Evolutionary conservation across 1,140 invertebrate genomes (phyloP), one percentile per base, ranked within the genome.

Genomic region (Anoplolepis gracilipes): DNA sequence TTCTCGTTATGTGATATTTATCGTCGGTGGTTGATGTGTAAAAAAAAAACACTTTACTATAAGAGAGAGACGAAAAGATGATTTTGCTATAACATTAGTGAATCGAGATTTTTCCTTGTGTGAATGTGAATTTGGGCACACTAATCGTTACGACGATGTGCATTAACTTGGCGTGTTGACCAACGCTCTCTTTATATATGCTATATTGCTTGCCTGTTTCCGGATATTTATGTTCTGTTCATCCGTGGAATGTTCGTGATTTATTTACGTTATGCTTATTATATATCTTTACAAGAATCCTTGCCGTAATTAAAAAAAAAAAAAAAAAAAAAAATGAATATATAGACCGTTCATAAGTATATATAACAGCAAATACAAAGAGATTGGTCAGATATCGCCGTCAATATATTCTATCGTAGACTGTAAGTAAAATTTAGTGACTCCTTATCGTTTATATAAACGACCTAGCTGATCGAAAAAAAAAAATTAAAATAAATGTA

Each of bases 21-120:
- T 91, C 90, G 90, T 91, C 90, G 90, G 90, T 91, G 90, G 90
- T 91, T 88, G 85, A 90, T 88, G 85, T 87, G 85, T 81, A 49
- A 49, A 88, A 33, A n/a, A 33, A 88, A 87, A 42, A 42, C 39
- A 90, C 61, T 88, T 88, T 91, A 79, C 67, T 87, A 87, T 65
- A 46, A 81, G 30, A 46, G 53, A 57, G n/a, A 65, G 22, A 76
- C 1, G 39, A 25, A 75, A 22, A 30, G 36, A 75, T 57, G 39
- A 55, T 59, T 84, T 84, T 53, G 53, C 46, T 36, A 84, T 33
- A 69, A 53, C 42, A 62, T 79, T 62, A 55, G n/a, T 55, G 77
- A 36, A 79, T 69, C 22, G 64, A 79, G 64, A 55, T 69, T 77
- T 69, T 77, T 39, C 59, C 59, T 69, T 69, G 64, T 39, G 42